Percentiles rank a stretch among this genome's conserved stretches.
Evolutionary conservation across 2,888 invertebrate genomes (phyloP).

Genomic region (Eumerus sabulonum): DNA sequence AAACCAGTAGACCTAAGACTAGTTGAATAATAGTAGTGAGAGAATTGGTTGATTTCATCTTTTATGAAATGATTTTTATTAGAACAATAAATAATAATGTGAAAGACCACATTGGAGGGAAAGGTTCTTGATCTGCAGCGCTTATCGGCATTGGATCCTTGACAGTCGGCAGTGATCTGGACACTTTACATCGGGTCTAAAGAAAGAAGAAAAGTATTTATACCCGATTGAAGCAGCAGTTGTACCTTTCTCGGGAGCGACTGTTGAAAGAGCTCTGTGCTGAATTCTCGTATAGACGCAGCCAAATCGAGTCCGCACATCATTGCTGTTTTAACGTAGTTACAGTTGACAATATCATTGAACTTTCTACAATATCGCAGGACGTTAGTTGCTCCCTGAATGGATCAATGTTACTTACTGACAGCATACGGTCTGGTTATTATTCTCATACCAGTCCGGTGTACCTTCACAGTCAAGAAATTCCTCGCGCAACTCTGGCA

Average conservation of each 20-base stretch:
- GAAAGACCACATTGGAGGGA: slow-evolving; percentile 1
- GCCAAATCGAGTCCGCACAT: slow-evolving; percentile 80
- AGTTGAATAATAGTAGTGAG: slow-evolving; percentile 15
- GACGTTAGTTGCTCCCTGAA: neutral
- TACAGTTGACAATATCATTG: slow-evolving; percentile 80
- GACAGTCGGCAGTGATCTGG: slow-evolving; percentile 73
- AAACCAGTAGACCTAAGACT: slow-evolving; percentile 6
- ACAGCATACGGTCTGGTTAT: slow-evolving; percentile 78
- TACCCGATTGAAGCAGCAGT: neutral
- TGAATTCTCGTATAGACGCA: slow-evolving; percentile 74
- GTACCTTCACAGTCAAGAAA: slow-evolving; percentile 80
- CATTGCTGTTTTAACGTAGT: slow-evolving; percentile 80
- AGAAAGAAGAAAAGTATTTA: neutral
- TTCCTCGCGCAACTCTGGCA: slow-evolving; percentile 79
- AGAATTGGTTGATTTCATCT: slow-evolving; percentile 24
- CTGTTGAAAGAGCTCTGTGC: slow-evolving; percentile 69
- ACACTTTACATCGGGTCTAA: slow-evolving; percentile 71
- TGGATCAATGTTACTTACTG: slow-evolving; percentile 72
- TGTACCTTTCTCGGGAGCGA: slow-evolving; percentile 29
- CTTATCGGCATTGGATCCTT: slow-evolving; percentile 74
- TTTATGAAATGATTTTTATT: slow-evolving; percentile 36
- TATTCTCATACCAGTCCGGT: slow-evolving; percentile 81
- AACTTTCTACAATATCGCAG: slow-evolving; percentile 76
- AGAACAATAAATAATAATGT: slow-evolving; percentile 40
- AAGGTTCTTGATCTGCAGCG: slow-evolving; percentile 22